These are phyloP conservation scores for Nycticryphes semicollaris DNA, from an alignment of 2,113 vertebrate species.

Conservation along the genomic window DNA sequence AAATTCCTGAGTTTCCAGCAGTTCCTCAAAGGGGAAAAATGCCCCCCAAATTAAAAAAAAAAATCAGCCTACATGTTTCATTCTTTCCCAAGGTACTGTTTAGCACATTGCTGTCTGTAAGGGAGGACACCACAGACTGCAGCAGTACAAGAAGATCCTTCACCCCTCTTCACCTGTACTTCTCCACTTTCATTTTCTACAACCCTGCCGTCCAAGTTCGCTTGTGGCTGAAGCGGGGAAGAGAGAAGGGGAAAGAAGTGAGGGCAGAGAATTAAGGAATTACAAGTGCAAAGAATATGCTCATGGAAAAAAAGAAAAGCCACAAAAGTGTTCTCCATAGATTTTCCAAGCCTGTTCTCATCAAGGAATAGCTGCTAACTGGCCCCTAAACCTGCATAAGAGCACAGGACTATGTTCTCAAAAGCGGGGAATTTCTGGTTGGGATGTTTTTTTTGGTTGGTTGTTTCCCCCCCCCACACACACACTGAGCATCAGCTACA, in stretches of 20 bases:
- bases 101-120: background rate
- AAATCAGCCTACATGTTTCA: background rate
- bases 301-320: background rate
- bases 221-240: background rate
- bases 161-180: background rate
- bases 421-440: background rate
- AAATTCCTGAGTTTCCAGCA: background rate
- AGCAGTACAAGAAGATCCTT: background rate
- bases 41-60: background rate
- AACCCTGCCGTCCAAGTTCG: background rate
- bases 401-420: accelerated
- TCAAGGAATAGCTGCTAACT: background rate
- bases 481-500: background rate
- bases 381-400: background rate
- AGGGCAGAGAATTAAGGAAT: background rate
- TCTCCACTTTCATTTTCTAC: background rate
- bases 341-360: background rate
- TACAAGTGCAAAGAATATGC: background rate
- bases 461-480: no score
- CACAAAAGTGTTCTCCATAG: background rate
- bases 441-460: no score
- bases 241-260: background rate
- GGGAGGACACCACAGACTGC: background rate
- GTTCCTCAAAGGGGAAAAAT: background rate
- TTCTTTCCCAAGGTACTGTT: background rate